phyloP scores from a whole-genome alignment of 2,888 invertebrate genomes.

The Drosophila paranaensis region DNA sequence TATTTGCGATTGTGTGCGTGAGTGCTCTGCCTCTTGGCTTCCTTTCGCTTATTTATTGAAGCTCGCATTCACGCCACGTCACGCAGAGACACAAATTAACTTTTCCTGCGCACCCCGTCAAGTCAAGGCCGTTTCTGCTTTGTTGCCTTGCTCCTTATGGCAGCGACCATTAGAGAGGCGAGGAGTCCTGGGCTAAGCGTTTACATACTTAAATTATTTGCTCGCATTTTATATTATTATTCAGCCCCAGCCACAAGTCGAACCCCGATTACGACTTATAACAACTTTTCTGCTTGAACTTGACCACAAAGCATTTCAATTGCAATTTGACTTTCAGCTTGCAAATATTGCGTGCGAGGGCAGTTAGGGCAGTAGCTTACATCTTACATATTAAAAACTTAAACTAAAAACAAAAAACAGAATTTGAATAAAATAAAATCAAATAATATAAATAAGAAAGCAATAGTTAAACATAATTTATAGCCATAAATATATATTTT shows the following conservation, averaged over 20 bases:
- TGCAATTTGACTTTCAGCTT: constrained; percentile 40
- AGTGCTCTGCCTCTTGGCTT: background rate
- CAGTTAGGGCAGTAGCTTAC: background rate
- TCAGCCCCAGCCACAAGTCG: background rate
- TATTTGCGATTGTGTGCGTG: constrained; percentile 3
- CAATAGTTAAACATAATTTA: no score
- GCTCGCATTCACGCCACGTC: constrained; percentile 28
- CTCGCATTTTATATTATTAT: constrained; percentile 42
- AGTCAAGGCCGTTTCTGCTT: constrained; percentile 18
- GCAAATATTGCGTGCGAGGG: constrained; percentile 18
- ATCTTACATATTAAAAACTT: background rate
- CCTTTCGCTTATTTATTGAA: constrained; percentile 37
- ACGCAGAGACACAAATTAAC: constrained; percentile 60
- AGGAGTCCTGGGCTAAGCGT: constrained; percentile 34
- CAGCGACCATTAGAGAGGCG: background rate
- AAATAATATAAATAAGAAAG: no score
- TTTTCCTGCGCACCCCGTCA: constrained; percentile 42
- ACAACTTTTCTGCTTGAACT: constrained; percentile 69
- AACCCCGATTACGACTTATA: constrained; percentile 52
- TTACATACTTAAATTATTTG: constrained; percentile 69
- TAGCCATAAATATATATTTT: no score
- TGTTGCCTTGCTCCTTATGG: constrained; percentile 3
- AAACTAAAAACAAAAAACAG: no score
- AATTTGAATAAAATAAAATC: no score
- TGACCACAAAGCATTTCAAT: constrained; percentile 47